Evolutionary conservation across 2,888 invertebrate genomes (phyloP).

Genomic region (Leptogaster cylindrica): DNA sequence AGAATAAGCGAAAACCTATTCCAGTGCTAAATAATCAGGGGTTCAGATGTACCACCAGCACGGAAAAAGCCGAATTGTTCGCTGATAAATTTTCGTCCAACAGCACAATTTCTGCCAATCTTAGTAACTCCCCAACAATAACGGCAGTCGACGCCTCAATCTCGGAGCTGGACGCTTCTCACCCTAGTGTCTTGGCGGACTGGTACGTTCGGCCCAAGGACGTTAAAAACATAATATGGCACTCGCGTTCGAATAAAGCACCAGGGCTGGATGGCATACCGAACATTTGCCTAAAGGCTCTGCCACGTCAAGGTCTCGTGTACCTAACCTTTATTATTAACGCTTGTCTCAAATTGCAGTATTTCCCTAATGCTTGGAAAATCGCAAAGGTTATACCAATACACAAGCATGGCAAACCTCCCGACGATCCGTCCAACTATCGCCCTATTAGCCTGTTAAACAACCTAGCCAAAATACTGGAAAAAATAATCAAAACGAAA

Average conservation of each 20-base stretch:
- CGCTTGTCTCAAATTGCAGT: background rate
- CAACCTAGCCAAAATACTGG: background rate
- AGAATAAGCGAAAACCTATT: background rate
- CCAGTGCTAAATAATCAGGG: background rate
- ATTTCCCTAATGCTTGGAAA: background rate
- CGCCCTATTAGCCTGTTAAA: background rate
- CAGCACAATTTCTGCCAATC: background rate
- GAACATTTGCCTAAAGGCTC: background rate
- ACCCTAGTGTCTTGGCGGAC: background rate
- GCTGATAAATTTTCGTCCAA: background rate
- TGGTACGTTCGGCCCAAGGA: background rate
- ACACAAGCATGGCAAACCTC: background rate
- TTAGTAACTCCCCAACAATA: background rate
- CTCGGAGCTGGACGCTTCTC: background rate
- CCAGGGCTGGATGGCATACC: background rate
- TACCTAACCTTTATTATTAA: too few species aligned
- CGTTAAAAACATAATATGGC: too few species aligned
- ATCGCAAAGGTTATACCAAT: background rate
- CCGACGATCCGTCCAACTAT: background rate
- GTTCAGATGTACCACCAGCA: background rate
- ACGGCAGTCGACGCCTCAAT: background rate
- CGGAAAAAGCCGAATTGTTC: background rate
- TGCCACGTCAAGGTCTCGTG: background rate
- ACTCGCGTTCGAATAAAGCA: background rate
- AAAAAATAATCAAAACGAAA: too few species aligned